phyloP scores from a whole-genome alignment of 2,888 invertebrate genomes.

The Ophion costatus region DNA sequence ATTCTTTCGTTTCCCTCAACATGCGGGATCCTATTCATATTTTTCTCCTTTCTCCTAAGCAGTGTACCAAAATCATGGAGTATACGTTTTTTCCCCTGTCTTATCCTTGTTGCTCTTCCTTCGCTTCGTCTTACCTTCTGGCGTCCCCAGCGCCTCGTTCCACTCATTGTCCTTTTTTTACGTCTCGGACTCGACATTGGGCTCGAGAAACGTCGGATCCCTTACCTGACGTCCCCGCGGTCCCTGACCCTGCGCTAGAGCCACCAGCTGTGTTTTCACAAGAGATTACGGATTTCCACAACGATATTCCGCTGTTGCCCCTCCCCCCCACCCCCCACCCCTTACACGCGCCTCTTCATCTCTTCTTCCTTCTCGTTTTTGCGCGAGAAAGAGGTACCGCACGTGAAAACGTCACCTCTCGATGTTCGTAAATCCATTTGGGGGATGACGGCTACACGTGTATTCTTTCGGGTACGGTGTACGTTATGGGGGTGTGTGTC shows the following conservation, averaged over 20 bases:
- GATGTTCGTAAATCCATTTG: too few species aligned
- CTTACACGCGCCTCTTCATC: conserved; percentile 69
- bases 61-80: conserved; percentile 48
- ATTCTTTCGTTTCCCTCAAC: conserved; percentile 68
- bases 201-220: conserved; percentile 50
- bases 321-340: conserved; percentile 71
- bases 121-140: conserved; percentile 67
- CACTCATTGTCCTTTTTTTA: conserved; percentile 57
- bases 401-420: too few species aligned
- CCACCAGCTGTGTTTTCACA: conserved; percentile 71
- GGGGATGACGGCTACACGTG: too few species aligned
- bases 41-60: conserved; percentile 61
- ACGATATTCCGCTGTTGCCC: conserved; percentile 75
- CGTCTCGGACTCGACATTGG: conserved; percentile 61
- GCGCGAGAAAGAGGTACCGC: neutral
- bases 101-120: conserved; percentile 64
- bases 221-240: conserved; percentile 75
- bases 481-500: too few species aligned
- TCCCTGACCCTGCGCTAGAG: conserved; percentile 73
- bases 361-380: conserved; percentile 71
- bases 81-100: conserved; percentile 49
- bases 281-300: conserved; percentile 72
- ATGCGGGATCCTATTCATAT: conserved; percentile 61
- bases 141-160: neutral
- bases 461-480: too few species aligned